Conservation (phyloP, 1,140 invertebrate species). For the Cyrtorhinus lividipennis region DNA sequence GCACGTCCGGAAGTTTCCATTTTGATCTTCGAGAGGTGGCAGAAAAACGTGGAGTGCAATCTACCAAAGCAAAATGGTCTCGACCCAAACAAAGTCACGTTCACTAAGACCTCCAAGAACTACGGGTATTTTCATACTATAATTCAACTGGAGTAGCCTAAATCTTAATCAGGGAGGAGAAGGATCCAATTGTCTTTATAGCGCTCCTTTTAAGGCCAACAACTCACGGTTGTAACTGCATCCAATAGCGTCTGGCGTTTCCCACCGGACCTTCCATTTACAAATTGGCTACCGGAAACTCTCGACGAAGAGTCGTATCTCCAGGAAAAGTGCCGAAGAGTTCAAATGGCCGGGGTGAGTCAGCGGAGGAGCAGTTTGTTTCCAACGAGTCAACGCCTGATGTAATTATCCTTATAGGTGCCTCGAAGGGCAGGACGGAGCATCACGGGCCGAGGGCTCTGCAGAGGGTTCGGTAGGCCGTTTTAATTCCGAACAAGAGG, state of each 20-base stretch:
- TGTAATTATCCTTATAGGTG: background rate
- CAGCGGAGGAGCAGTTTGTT: background rate
- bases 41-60: too few species aligned
- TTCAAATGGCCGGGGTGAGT: background rate
- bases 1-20: too few species aligned
- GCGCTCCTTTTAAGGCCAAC: too few species aligned
- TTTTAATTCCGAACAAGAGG: conserved; percentile 18
- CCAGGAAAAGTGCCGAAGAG: background rate
- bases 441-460: background rate
- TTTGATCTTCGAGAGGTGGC: background rate
- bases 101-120: too few species aligned
- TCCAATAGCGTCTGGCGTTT: background rate
- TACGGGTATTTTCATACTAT: too few species aligned
- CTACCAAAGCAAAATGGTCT: too few species aligned
- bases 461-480: conserved; percentile 2
- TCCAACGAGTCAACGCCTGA: background rate
- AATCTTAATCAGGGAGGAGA: background rate
- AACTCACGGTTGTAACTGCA: background rate
- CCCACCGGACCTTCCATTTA: background rate
- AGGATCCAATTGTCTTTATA: background rate
- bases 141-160: background rate
- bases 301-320: background rate
- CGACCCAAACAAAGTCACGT: too few species aligned
- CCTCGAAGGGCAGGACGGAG: background rate
- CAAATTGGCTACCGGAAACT: background rate